Percentiles rank a stretch among this genome's conserved stretches.
Evolutionary conservation across 2,113 vertebrate species (phyloP).

Genomic region (Tachuris rubrigastra): DNA sequence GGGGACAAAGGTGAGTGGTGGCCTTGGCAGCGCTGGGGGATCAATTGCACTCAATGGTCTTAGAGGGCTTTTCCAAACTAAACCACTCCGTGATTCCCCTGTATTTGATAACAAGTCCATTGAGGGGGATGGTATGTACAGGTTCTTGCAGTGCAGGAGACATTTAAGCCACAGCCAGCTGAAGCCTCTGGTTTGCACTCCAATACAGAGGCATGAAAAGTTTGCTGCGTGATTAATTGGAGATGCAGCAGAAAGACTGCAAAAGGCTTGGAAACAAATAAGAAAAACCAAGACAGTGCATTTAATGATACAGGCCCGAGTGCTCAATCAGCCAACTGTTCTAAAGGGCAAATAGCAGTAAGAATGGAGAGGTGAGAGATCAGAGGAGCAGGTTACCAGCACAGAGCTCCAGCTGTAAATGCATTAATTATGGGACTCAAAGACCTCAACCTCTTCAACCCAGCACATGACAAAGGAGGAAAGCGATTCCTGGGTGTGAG

Average conservation of each 20-base stretch:
- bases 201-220: neutral
- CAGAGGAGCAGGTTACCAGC: neutral
- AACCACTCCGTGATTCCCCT: neutral
- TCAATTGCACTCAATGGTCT: fast-evolving
- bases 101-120: fast-evolving
- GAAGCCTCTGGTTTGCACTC: neutral
- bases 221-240: neutral
- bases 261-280: neutral
- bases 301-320: neutral
- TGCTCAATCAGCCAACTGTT: neutral
- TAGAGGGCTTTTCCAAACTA: neutral
- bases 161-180: neutral
- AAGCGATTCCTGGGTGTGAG: neutral
- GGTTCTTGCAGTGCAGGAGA: neutral
- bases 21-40: neutral
- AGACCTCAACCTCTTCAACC: neutral
- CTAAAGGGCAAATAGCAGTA: neutral
- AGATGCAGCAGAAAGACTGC: fast-evolving
- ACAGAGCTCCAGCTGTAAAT: neutral
- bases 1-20: neutral
- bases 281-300: neutral
- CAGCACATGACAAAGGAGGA: neutral
- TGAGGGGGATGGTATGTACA: fast-evolving
- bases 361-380: neutral
- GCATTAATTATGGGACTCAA: neutral